A percentile compares a stretch with the other conserved stretches of the same genome.
Conservation (phyloP, 2,888 invertebrate species). For the Adineta ricciae region DNA sequence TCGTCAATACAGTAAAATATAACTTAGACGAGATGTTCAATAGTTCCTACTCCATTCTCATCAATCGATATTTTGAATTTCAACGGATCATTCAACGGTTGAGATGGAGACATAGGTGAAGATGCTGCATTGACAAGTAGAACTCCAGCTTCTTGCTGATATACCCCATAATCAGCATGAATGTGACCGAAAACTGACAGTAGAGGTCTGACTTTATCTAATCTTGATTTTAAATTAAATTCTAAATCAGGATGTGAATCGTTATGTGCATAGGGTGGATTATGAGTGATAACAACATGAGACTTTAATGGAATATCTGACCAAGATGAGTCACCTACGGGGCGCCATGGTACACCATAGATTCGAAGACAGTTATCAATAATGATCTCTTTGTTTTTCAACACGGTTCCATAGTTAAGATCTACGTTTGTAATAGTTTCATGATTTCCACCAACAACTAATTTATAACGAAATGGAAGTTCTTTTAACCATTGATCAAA, state of each 20-base stretch:
- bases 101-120: background rate
- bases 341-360: background rate
- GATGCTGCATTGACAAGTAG: background rate
- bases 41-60: background rate
- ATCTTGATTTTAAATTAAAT: background rate
- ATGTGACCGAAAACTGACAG: background rate
- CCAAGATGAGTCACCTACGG: background rate
- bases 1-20: no score
- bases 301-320: background rate
- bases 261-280: background rate
- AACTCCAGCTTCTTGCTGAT: background rate
- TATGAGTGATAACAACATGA: background rate
- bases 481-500: background rate
- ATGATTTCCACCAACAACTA: background rate
- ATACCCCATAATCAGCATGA: background rate
- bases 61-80: background rate
- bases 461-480: background rate
- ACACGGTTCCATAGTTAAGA: background rate
- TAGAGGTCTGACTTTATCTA: background rate
- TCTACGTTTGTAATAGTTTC: background rate
- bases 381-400: background rate
- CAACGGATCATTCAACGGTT: background rate
- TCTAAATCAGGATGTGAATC: background rate
- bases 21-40: background rate
- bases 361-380: background rate